Evolutionary conservation across 2,797 vertebrate species (phyloP).

Genomic region (Adelosebastes latens): DNA sequence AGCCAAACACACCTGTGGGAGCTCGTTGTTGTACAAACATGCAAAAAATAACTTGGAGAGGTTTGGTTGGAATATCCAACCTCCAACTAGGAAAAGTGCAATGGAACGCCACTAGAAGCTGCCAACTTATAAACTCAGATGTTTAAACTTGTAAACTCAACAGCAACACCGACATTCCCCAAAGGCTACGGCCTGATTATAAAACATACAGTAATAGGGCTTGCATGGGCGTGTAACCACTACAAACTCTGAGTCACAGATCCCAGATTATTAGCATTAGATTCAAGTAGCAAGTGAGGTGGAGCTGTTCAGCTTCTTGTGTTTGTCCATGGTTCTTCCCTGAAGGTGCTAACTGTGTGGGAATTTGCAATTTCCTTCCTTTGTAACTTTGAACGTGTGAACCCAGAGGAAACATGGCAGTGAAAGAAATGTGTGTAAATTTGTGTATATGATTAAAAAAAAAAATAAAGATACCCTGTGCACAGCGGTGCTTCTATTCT

Average conservation of each 20-base stretch:
- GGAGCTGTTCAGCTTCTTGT: background rate
- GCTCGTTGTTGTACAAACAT: background rate
- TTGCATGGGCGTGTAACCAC: background rate
- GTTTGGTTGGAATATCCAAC: background rate
- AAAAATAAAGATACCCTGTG: too few relatives aligned
- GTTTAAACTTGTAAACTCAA: slow-evolving; percentile 26
- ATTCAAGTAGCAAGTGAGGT: background rate
- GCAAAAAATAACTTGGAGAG: background rate
- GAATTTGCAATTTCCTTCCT: background rate
- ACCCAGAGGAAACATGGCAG: background rate
- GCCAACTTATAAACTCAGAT: slow-evolving; percentile 8
- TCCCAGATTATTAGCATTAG: background rate
- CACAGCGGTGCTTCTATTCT: too few relatives aligned
- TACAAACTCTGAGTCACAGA: background rate
- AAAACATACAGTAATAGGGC: background rate
- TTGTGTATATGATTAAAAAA: too few relatives aligned
- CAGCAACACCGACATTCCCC: slow-evolving; percentile 1
- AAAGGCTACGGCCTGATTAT: background rate
- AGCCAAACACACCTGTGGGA: slow-evolving; percentile 15
- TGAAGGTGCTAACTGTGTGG: background rate
- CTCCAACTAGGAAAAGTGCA: background rate
- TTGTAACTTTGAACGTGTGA: background rate
- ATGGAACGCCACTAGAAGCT: background rate
- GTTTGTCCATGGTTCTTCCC: background rate
- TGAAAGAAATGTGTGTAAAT: background rate